Conservation (phyloP, 2,888 invertebrate species). For the Dynastes tityus region DNA sequence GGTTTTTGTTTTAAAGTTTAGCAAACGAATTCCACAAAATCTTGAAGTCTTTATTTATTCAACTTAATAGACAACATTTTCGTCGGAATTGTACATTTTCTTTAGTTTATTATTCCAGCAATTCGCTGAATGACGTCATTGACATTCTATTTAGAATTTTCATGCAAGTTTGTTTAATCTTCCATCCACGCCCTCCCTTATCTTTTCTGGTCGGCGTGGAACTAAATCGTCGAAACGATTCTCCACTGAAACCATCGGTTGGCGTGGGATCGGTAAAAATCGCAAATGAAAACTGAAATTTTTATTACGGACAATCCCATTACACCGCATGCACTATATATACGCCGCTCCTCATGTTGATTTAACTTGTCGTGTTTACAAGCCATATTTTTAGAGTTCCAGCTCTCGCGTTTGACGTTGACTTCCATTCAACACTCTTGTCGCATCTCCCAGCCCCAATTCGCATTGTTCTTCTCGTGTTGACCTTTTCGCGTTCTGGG, state of each 20-base stretch:
- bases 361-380: constrained; percentile 30
- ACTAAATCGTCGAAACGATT: not conserved
- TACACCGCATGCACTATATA: not conserved
- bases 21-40: too few relatives aligned
- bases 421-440: too few relatives aligned
- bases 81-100: not conserved
- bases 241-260: not conserved
- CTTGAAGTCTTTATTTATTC: too few relatives aligned
- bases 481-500: constrained; percentile 25
- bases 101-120: not conserved
- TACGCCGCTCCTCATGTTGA: not conserved
- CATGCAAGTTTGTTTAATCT: not conserved
- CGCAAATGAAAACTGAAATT: not conserved
- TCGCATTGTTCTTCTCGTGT: constrained; percentile 8
- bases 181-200: not conserved
- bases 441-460: too few relatives aligned
- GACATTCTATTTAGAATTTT: not conserved
- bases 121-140: not conserved
- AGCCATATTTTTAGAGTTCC: constrained; percentile 12
- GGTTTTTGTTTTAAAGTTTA: too few relatives aligned
- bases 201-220: not conserved
- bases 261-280: not conserved
- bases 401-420: not conserved
- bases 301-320: constrained; percentile 21
- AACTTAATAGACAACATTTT: not conserved